phyloP scores from a whole-genome alignment of 2,797 vertebrate species.

The Meda fulgida region DNA sequence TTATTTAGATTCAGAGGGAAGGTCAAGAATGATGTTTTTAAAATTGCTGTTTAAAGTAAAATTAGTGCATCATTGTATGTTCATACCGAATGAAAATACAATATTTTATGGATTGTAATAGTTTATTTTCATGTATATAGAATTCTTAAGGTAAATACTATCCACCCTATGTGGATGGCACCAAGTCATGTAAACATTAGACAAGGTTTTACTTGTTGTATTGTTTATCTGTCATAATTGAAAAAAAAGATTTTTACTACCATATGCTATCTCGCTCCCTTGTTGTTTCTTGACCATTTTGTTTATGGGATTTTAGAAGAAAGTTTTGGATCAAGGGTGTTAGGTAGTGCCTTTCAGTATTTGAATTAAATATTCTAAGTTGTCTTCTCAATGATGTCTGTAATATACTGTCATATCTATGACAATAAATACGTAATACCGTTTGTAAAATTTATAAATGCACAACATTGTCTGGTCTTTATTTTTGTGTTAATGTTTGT shows the following conservation, averaged over 20 bases:
- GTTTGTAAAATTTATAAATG: not conserved
- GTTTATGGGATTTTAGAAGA: conserved; percentile 69
- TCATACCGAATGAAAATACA: conserved; percentile 38
- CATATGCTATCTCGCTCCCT: conserved; percentile 44
- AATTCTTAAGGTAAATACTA: conserved; percentile 33
- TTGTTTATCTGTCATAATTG: conserved; percentile 65
- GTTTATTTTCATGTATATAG: conserved; percentile 69
- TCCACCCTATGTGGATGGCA: conserved; percentile 63
- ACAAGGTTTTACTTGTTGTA: conserved; percentile 85
- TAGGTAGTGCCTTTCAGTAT: conserved; percentile 83
- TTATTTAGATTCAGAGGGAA: conserved; percentile 3
- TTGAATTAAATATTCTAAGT: conserved; percentile 62
- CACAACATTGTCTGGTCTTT: not conserved
- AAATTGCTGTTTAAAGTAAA: conserved; percentile 22
- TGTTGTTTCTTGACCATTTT: conserved; percentile 64
- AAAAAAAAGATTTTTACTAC: conserved; percentile 67
- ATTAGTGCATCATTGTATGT: conserved; percentile 28
- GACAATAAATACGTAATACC: conserved; percentile 38
- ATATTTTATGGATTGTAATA: conserved; percentile 35
- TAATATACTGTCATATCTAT: conserved; percentile 40
- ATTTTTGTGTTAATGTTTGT: not conserved
- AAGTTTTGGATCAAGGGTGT: conserved; percentile 61
- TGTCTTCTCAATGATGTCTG: conserved; percentile 14
- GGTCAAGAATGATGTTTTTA: not conserved
- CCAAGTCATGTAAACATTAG: conserved; percentile 70